A percentile compares a stretch with the other conserved stretches of the same genome.
Conservation (phyloP, 2,113 vertebrate species). For the Amphiprion percula region DNA sequence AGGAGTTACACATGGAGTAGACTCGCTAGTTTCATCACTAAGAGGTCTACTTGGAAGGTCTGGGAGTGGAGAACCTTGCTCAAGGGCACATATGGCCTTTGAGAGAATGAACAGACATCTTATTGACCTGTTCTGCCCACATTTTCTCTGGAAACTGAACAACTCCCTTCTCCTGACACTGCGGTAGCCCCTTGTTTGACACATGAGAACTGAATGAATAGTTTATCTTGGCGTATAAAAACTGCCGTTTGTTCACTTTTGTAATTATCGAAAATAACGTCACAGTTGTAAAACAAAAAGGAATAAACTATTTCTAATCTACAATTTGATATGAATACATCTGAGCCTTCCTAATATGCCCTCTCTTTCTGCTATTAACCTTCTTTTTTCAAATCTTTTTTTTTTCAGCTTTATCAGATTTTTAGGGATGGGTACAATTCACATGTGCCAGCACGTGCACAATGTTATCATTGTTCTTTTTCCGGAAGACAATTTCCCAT, state of each 20-base stretch:
- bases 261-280: conserved; percentile 1
- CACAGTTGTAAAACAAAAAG: conserved; percentile 27
- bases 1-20: not conserved
- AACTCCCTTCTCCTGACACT: not conserved
- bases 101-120: not conserved
- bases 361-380: not conserved
- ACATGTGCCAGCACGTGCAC: too few species aligned
- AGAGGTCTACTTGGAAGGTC: not conserved
- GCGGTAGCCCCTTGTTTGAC: not conserved
- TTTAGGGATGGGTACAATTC: too few species aligned
- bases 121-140: too few species aligned
- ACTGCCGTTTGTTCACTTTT: not conserved
- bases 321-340: conserved; percentile 1
- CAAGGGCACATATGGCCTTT: not conserved
- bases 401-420: too few species aligned
- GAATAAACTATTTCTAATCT: conserved; percentile 28
- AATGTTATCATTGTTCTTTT: too few species aligned
- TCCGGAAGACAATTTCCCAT: too few species aligned
- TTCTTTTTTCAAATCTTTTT: too few species aligned
- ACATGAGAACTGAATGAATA: not conserved
- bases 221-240: not conserved
- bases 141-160: not conserved
- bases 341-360: conserved; percentile 27
- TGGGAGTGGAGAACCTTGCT: not conserved
- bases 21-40: conserved; percentile 1